Percentiles rank a stretch among this genome's conserved stretches.
These are phyloP conservation scores for Nemurella pictetii DNA, from an alignment of 2,888 invertebrate species.

Conservation along the genomic window DNA sequence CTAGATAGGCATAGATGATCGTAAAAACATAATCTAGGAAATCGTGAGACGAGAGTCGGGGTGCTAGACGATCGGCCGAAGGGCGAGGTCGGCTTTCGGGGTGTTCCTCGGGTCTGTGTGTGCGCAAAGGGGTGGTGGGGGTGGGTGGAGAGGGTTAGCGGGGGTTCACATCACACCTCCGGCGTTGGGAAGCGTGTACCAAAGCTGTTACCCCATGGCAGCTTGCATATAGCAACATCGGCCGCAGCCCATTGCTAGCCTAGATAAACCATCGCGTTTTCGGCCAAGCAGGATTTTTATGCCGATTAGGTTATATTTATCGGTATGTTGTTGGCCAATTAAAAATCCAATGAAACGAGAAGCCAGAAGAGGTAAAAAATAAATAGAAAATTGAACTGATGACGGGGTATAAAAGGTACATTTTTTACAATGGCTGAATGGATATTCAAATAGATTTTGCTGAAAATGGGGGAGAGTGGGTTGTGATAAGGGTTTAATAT, in stretches of 20 bases:
- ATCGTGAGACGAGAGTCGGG: not conserved
- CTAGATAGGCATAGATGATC: not conserved
- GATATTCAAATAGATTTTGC: not conserved
- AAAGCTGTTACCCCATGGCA: slow-evolving; percentile 4
- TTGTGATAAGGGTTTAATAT: slow-evolving; percentile 4
- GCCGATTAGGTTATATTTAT: slow-evolving; percentile 8
- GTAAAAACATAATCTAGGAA: slow-evolving; percentile 10
- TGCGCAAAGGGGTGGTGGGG: not conserved
- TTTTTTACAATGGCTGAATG: not conserved
- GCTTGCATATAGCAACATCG: not conserved
- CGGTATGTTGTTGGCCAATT: slow-evolving; percentile 26
- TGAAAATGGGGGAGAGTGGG: not conserved
- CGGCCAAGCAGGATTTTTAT: not conserved
- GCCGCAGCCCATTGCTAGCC: not conserved
- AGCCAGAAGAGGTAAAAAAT: slow-evolving; percentile 16
- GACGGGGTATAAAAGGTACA: not conserved
- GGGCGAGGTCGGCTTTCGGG: not conserved
- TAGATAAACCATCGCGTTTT: not conserved
- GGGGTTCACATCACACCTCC: slow-evolving; percentile 16
- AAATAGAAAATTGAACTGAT: not conserved
- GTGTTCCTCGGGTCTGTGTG: not conserved
- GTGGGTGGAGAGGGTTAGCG: not conserved
- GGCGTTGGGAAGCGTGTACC: slow-evolving; percentile 15
- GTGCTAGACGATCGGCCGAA: not conserved
- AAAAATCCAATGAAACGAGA: slow-evolving; percentile 21